Evolutionary conservation across 2,797 vertebrate genomes (phyloP).

Genomic region (Setipinna tenuifilis): DNA sequence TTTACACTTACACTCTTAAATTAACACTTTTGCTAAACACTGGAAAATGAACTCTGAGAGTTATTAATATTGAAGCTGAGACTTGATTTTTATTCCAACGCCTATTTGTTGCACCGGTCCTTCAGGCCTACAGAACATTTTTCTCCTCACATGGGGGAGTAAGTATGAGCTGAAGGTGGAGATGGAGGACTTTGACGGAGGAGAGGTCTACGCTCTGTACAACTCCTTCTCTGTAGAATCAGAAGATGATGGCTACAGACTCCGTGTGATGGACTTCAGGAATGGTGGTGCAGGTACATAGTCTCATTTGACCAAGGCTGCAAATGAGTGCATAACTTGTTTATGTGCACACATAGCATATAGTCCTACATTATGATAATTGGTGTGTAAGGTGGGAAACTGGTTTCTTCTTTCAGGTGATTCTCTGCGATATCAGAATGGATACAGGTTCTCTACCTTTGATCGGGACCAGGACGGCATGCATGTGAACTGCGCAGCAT

Average conservation of each 20-base stretch:
- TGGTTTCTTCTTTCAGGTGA: neutral
- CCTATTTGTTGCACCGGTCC: neutral
- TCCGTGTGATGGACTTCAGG: slow-evolving; percentile 43
- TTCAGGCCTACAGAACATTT: slow-evolving; percentile 51
- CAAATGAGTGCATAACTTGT: neutral
- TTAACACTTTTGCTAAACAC: too few relatives aligned
- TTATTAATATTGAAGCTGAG: too few relatives aligned
- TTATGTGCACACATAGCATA: neutral
- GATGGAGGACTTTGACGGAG: slow-evolving; percentile 49
- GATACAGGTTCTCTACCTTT: slow-evolving; percentile 37
- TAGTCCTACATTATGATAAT: neutral
- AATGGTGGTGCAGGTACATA: slow-evolving; percentile 50
- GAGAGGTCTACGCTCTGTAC: slow-evolving; percentile 40
- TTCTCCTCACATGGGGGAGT: slow-evolving; percentile 38
- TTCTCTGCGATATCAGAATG: slow-evolving; percentile 37
- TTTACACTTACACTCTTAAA: too few relatives aligned
- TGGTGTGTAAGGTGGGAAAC: neutral
- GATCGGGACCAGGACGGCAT: slow-evolving; percentile 34
- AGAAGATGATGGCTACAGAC: slow-evolving; percentile 49
- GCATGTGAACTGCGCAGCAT: neutral
- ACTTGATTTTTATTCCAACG: neutral
- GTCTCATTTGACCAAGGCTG: neutral
- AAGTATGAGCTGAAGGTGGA: slow-evolving; percentile 55
- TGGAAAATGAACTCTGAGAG: too few relatives aligned
- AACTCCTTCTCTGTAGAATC: slow-evolving; percentile 49